Base-by-base conservation (phyloP, 2,113 vertebrate species). In the Bubo blakistoni region DNA sequence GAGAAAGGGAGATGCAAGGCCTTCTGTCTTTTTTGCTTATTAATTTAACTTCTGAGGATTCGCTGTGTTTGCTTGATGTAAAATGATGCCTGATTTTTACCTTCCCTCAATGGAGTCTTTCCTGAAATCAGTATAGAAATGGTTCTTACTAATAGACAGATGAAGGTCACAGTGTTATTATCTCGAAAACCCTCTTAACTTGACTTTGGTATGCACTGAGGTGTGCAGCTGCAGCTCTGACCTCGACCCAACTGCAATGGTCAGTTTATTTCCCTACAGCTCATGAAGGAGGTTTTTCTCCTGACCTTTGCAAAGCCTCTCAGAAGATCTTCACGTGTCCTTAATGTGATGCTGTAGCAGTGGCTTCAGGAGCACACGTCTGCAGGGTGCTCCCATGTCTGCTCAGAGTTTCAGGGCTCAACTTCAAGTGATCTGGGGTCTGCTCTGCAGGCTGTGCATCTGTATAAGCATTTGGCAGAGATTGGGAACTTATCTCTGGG, bases 51-150 rank as follows among this genome's bases (percentile, higher is more conserved):
- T 78, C 59, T 38, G n/a, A 62, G 24, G 6, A 29, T 72, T 55
- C 2, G 0, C 52, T 1, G 0, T 30, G 20, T 38, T 67, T 36
- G 14, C 25, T 72, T 22, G 9, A 7, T n/a, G 11, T 65, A 40
- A 78, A 92, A 59, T 22, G 16, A 30, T 71, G 49, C 16, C 38
- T 57, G 44, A 29, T 36, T 38, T 90, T 82, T 54, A 44, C 38
- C 51, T 71, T 71, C 58, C 34, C 34, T 66, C n/a, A 34, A 32
- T 27, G 14, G 52, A 61, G 11, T 66, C 58, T 65, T 90, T 61
- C 27, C 71, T 6, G 11, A 83, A 55, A 40, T 47, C 24, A 20
- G 11, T 57, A 8, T 25, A 47, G 63, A 54, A 47, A 58, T 66
- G 44, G 5, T 22, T 66, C 46, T 71, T 77, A 70, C 17, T 27